A percentile compares a stretch with the other conserved stretches of the same genome.
phyloP scores from a whole-genome alignment of 2,113 vertebrate species.

The Agapornis roseicollis region DNA sequence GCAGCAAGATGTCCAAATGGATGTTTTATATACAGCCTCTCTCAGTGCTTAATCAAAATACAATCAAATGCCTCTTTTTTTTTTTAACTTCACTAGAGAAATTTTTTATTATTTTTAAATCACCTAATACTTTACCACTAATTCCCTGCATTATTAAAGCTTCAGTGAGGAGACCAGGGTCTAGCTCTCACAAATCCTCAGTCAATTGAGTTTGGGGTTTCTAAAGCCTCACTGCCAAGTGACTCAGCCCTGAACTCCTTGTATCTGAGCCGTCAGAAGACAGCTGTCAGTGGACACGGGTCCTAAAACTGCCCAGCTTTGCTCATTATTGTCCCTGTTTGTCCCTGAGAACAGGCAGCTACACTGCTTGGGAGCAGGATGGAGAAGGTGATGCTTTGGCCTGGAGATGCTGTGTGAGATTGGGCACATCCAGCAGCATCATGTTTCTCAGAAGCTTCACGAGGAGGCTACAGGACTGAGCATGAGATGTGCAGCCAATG shows the following conservation, averaged over 20 bases:
- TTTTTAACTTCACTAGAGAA: neutral
- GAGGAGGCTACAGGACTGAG: neutral
- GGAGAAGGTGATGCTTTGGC: neutral
- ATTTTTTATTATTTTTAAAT: slow-evolving; percentile 38
- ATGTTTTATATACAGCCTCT: neutral
- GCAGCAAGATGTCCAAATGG: neutral
- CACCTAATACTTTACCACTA: neutral
- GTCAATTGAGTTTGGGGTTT: slow-evolving; percentile 7
- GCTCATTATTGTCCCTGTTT: neutral
- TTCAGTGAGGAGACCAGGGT: neutral
- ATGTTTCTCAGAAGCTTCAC: neutral
- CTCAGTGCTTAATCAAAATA: slow-evolving; percentile 8
- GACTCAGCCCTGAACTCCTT: neutral
- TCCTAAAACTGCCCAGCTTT: neutral
- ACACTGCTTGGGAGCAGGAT: neutral
- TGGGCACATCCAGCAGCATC: neutral
- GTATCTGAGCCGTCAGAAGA: neutral
- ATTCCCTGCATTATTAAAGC: slow-evolving; percentile 16
- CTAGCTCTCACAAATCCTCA: slow-evolving; percentile 33
- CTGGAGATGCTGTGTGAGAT: neutral
- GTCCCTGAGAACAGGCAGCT: neutral
- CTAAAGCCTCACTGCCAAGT: neutral
- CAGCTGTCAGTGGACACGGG: neutral
- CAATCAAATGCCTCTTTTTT: neutral
- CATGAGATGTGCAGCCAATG: fast-evolving